Base-by-base conservation (phyloP, 35 echinoderm and acorn worm species). In the Chiridota heheva region DNA sequence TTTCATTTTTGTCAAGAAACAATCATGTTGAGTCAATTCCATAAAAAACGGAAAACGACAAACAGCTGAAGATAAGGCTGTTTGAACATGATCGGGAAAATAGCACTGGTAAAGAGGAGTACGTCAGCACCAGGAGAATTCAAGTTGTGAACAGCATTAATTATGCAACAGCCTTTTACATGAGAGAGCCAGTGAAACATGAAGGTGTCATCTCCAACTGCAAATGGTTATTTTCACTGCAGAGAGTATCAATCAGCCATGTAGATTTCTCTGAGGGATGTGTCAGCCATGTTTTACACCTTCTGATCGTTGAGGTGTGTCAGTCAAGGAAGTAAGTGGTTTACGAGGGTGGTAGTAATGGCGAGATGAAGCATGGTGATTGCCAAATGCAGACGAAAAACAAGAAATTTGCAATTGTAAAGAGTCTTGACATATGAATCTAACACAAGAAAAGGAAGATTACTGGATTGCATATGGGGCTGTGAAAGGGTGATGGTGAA, bases 141-240 rank as follows among this genome's bases (percentile, higher is more conserved):
- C 56, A 17, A 78, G 75, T 51, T 74, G 70, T 27, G 75, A 78
- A 78, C 62, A 30, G 53, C 42, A 38, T 78, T 60, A 78, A 78
- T 78, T 78, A 78, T 78, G 75, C 75, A 78, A 18, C 24, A 78
- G 75, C 75, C 75, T 78, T 78, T 78, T 78, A 58, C 75, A 78
- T 42, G 53, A 78, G 51, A 78, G 75, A 39, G 53, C 51, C 75
- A 42, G 35, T 78, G 75, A 42, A 60, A 60, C 75, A 78, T 78
- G 75, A 78, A 78, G 75, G 75, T 78, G 75, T 78, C 51, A 78
- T 60, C 51, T 57, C 53, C 31, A 58, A 58, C 75, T 31, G 37
- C 42, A 58, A 78, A 78, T 37, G 62, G 75, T 62, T 78, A 78
- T 78, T 78, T 78, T 78, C 75, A 78, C 62, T 78, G 42, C 36